Base-by-base conservation (phyloP, 92 coral and sea anemone species). In the Palythoa heliodiscus region DNA sequence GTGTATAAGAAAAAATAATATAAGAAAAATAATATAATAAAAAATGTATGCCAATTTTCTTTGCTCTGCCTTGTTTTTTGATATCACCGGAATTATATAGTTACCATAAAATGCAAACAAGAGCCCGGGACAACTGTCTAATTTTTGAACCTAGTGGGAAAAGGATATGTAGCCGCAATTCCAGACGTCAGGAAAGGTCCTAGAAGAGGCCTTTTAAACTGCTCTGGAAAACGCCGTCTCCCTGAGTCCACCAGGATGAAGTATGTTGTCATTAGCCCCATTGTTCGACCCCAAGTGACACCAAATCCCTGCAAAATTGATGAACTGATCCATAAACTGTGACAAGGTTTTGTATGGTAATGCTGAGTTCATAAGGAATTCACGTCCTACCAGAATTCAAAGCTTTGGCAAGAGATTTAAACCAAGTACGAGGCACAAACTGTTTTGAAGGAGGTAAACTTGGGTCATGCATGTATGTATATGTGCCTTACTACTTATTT, bases 131-230 rank as follows among this genome's bases (percentile, higher is more conserved):
- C 20, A 14, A 60, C 2, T 16, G 7, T 2, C 23, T 10, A 20
- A 14, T 25, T 67, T 23, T 11, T 3, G 13, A 1, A 19, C 11
- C 39, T 24, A 22, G 11, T 24, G 16, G 35, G 35, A 29, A 29
- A 89, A 92, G 92, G 98, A 94, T 94, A 94, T 91, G 98, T 94
- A 12, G 98, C 98, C 70, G 98, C 98, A 72, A 94, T 90, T 67
- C 98, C 98, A 78, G 98, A 92, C 2, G 98, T 87, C n/a, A 94
- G 89, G 71, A 94, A 94, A 52, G 98, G 98, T 57, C 98, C 98
- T 29, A 94, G 82, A 14, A 94, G 48, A 13, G 98, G 98, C 75
- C 93, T 94, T 81, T 87, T 94, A 89, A 94, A 94, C 40, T 90
- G 98, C 17, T 94, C 95, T 40, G 98, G 91, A 72, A 94, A 92